Percentiles rank a stretch among this genome's conserved stretches.
Evolutionary conservation across 2,113 vertebrate species (phyloP).

Genomic region (Aphyosemion australe): DNA sequence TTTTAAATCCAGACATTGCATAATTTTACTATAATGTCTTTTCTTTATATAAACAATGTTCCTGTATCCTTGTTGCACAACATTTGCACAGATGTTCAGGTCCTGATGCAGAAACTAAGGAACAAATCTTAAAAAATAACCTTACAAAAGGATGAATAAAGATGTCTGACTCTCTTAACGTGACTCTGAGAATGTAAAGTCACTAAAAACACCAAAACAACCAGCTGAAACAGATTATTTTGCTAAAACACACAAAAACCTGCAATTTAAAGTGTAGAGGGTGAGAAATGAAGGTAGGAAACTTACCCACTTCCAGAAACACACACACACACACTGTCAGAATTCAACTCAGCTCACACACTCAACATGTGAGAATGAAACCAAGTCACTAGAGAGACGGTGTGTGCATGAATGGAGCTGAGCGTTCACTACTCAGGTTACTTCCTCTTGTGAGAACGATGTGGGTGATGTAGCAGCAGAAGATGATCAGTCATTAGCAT

Average conservation of each 20-base stretch:
- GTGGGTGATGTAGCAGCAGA: background rate
- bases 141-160: no score
- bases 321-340: background rate
- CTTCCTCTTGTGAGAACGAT: slow-evolving; percentile 36
- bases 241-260: background rate
- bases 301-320: slow-evolving; percentile 31
- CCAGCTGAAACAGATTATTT: background rate
- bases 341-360: slow-evolving; percentile 7
- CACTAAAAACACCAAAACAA: background rate
- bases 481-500: background rate
- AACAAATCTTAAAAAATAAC: no score
- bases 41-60: no score
- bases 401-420: slow-evolving; percentile 4
- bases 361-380: slow-evolving; percentile 9
- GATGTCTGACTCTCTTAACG: no score
- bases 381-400: slow-evolving; percentile 7
- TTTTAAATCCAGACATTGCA: no score
- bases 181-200: no score
- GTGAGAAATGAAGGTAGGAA: background rate
- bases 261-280: background rate
- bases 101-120: no score
- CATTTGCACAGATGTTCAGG: no score
- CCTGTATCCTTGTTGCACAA: no score
- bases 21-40: no score
- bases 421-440: slow-evolving; percentile 3